A percentile compares a stretch with the other conserved stretches of the same genome.
phyloP scores from a whole-genome alignment of 2,797 vertebrate species.

The Echiichthys vipera region DNA sequence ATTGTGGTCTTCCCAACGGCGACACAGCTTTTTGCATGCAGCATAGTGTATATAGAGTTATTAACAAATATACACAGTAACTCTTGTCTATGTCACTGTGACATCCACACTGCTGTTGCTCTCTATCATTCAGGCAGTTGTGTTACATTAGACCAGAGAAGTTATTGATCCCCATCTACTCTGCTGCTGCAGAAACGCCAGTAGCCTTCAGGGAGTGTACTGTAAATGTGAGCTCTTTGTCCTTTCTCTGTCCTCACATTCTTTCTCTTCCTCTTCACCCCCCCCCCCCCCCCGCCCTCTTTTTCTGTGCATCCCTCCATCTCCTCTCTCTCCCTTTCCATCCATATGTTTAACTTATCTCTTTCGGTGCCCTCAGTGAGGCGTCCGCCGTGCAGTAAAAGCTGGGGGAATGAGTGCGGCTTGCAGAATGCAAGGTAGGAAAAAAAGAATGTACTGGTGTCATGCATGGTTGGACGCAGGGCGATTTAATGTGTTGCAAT shows the following conservation, averaged over 20 bases:
- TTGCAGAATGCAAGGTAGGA: conserved; percentile 87
- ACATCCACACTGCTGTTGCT: background rate
- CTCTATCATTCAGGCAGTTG: conserved; percentile 8
- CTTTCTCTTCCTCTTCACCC: conserved; percentile 12
- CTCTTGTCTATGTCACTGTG: background rate
- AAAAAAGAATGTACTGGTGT: conserved; percentile 6
- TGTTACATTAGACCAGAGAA: conserved; percentile 50
- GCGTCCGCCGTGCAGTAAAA: conserved; percentile 63
- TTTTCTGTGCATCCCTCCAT: conserved; percentile 26
- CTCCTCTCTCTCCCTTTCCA: conserved; percentile 19
- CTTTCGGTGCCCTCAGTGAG: conserved; percentile 44
- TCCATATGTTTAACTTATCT: conserved; percentile 33
- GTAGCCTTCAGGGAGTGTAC: conserved; percentile 44
- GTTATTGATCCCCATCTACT: conserved; percentile 63
- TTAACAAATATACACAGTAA: background rate
- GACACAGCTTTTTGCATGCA: background rate
- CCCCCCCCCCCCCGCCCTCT: background rate
- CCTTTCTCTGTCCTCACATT: conserved; percentile 51
- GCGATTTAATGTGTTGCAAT: conserved; percentile 34
- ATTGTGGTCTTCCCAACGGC: no score
- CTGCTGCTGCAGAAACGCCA: conserved; percentile 50
- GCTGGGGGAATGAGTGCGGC: conserved; percentile 83
- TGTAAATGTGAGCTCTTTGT: conserved; percentile 55
- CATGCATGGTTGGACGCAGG: conserved; percentile 1
- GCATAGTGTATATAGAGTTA: background rate